A percentile compares a stretch with the other conserved stretches of the same genome.
Evolutionary conservation across 2,888 invertebrate genomes (phyloP).

Genomic region (Saturnia japonica): DNA sequence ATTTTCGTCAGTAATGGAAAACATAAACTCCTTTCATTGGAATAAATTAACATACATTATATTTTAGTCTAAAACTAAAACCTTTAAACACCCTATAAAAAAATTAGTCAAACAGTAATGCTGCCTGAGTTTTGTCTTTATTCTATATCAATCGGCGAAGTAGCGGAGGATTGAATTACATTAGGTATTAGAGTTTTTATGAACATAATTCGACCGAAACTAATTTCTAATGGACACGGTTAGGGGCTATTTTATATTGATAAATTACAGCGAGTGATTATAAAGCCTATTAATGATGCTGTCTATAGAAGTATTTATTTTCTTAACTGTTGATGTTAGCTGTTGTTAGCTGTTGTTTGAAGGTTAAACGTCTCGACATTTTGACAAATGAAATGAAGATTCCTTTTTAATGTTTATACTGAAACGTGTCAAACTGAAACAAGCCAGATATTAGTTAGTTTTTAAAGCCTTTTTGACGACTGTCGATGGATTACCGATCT

Average conservation of each 20-base stretch:
- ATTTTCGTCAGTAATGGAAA: too few relatives aligned
- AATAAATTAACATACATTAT: too few relatives aligned
- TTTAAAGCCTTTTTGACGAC: not conserved
- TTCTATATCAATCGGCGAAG: not conserved
- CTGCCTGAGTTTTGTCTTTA: not conserved
- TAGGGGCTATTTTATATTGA: not conserved
- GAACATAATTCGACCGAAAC: not conserved
- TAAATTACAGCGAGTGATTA: not conserved
- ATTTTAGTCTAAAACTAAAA: too few relatives aligned
- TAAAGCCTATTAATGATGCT: not conserved
- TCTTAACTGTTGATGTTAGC: not conserved
- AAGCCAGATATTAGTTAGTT: too few relatives aligned
- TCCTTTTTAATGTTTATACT: not conserved
- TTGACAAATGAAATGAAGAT: not conserved
- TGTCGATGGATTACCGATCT: too few relatives aligned
- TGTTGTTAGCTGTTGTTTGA: not conserved
- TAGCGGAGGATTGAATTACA: not conserved
- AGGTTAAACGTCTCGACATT: not conserved
- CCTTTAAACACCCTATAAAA: not conserved
- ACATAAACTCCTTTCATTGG: too few relatives aligned
- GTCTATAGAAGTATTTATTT: not conserved
- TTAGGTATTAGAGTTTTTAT: not conserved
- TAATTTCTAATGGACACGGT: not conserved
- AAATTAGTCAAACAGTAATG: not conserved
- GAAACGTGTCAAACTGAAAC: too few relatives aligned